Evolutionary conservation across 2,797 vertebrate genomes (phyloP), one percentile per base, ranked within the genome.

Genomic region (Silurus aristotelis): DNA sequence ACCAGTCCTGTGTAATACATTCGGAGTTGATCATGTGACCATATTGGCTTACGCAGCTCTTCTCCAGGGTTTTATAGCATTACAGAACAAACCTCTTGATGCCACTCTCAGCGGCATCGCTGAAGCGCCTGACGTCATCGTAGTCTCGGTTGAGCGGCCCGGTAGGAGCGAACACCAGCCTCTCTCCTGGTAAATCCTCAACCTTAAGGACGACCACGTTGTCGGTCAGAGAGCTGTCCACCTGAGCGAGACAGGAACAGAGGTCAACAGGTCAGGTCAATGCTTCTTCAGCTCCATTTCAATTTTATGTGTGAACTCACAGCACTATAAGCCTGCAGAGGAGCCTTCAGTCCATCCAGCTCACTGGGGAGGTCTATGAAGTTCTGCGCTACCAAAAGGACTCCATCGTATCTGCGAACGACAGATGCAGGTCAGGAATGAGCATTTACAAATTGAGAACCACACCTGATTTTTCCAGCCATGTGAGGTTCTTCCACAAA

Each of bases 111-210:
- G 95, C 96, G 5, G 95, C 96, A 13, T 96, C 95, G 0, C 92
- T 93, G 88, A 95, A 96, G 84, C 95, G 92, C 55, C 96, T 87
- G 85, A 95, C 71, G 3, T 96, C 96, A 80, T 96, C 96, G 0
- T 95, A 96, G 91, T 96, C 96, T 0, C 96, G 94, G 90, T 96
- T 95, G 2, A 96, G 90, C 0, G 95, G 95, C 43, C 96, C 95
- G 0, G 95, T 96, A 73, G 93, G 92, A 10, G 95, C 92, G 89
- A 95, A 96, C 82, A 96, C 92, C 88, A 96, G 67, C 17, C 96
- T 92, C 88, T 95, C 91, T 27, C 95, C 95, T 4, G 96, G 94
- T 58, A 95, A 90, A 89, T 90, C 92, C 6, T 93, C 92, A 71
- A 94, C 94, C 90, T 90, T 94, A 56, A 95, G 82, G 78, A 96